Evolutionary conservation across 2,888 invertebrate species (phyloP).

Genomic region (Gortyna flavago): DNA sequence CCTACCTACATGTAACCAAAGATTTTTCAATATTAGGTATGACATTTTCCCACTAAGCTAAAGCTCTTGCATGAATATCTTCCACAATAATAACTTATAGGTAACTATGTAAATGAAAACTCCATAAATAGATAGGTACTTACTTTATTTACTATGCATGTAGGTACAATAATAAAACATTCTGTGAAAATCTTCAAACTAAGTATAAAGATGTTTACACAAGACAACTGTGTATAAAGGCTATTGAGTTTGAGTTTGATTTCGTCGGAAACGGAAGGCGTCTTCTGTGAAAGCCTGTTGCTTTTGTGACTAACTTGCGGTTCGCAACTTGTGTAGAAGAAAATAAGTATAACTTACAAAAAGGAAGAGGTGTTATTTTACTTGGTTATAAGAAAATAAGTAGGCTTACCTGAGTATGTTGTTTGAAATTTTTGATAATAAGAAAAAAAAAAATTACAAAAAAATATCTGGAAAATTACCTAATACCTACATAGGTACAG

Average conservation of each 20-base stretch:
- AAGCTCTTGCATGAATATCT: not conserved
- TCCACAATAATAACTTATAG: not conserved
- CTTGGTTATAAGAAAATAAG: not conserved
- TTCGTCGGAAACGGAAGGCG: slow-evolving; percentile 49
- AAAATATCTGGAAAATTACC: too few species aligned
- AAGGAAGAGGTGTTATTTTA: slow-evolving; percentile 2
- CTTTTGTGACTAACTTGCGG: slow-evolving; percentile 44
- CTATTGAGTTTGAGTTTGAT: slow-evolving; percentile 54
- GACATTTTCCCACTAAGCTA: not conserved
- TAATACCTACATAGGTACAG: not conserved
- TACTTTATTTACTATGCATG: not conserved
- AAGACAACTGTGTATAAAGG: slow-evolving; percentile 36
- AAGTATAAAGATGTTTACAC: slow-evolving; percentile 18
- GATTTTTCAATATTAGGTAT: too few species aligned
- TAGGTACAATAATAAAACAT: not conserved
- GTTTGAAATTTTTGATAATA: fast-evolving
- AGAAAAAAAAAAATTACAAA: not conserved
- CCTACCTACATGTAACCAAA: too few species aligned
- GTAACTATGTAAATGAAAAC: not conserved
- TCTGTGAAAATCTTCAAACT: slow-evolving; percentile 13
- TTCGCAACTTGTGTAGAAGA: slow-evolving; percentile 21
- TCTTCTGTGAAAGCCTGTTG: slow-evolving; percentile 62
- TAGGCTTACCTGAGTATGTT: not conserved
- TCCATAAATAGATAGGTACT: not conserved
- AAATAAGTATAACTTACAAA: slow-evolving; percentile 31